Conservation (phyloP, 2,888 invertebrate genomes). For the Pachycephus smyrnensis region DNA sequence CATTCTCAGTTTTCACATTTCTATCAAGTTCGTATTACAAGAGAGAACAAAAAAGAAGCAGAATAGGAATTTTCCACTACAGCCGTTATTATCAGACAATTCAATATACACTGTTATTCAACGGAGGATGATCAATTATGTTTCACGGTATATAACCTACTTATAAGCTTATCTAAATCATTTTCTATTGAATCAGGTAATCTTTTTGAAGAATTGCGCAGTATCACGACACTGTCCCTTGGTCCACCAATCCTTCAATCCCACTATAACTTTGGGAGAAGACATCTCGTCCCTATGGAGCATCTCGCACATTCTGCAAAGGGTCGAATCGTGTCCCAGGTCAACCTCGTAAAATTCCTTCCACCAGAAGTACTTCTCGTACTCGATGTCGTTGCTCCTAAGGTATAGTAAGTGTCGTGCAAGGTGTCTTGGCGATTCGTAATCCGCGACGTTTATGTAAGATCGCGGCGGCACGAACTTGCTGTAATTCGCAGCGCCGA, state of each 20-base stretch:
- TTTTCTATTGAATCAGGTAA: neutral
- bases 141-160: neutral
- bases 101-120: neutral
- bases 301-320: conserved; percentile 16
- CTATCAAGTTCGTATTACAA: neutral
- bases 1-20: neutral
- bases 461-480: conserved; percentile 69
- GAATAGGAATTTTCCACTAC: neutral
- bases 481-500: conserved; percentile 74
- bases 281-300: neutral
- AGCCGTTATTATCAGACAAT: neutral
- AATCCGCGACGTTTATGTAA: conserved; percentile 73
- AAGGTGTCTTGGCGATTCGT: conserved; percentile 67
- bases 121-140: neutral
- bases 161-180: neutral
- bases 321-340: conserved; percentile 6
- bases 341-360: conserved; percentile 61
- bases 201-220: neutral
- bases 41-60: neutral
- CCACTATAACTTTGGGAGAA: neutral
- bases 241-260: neutral
- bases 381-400: conserved; percentile 68
- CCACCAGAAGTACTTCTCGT: conserved; percentile 72
- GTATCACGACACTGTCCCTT: neutral
- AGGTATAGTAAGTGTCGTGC: conserved; percentile 69